phyloP scores from a whole-genome alignment of 2,113 vertebrate species.

The Cervus canadensis region DNA sequence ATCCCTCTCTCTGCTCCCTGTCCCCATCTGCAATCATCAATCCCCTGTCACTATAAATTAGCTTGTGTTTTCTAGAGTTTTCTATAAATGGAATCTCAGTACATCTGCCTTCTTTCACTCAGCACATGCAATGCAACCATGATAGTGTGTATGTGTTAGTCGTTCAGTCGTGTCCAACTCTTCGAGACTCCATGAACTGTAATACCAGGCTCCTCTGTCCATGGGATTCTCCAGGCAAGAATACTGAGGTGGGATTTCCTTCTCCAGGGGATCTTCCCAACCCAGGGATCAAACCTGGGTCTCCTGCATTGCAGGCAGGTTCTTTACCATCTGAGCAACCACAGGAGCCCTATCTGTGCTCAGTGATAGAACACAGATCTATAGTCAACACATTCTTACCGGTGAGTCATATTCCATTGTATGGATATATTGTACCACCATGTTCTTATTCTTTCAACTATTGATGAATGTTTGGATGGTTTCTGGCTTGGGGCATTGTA shows the following conservation, averaged over 20 bases:
- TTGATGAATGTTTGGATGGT: neutral
- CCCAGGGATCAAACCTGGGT: neutral
- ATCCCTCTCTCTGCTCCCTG: neutral
- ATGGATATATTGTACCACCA: neutral
- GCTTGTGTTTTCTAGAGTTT: neutral
- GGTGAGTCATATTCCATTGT: neutral
- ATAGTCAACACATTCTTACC: neutral
- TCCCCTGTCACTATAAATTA: neutral
- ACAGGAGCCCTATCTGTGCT: neutral
- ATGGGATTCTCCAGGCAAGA: neutral
- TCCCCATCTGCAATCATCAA: neutral
- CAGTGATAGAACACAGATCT: neutral
- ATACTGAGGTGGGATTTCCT: neutral
- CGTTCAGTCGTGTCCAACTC: fast-evolving
- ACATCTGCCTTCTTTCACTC: neutral
- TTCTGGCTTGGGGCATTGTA: neutral
- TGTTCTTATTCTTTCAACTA: neutral
- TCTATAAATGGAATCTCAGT: neutral
- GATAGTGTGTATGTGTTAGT: neutral
- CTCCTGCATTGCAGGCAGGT: neutral
- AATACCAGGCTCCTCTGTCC: neutral
- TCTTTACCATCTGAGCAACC: neutral
- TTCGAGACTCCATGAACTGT: neutral
- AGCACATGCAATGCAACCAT: neutral
- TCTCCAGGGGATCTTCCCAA: neutral